phyloP scores from a whole-genome alignment of 2,113 vertebrate species.

The Bufo gargarizans region DNA sequence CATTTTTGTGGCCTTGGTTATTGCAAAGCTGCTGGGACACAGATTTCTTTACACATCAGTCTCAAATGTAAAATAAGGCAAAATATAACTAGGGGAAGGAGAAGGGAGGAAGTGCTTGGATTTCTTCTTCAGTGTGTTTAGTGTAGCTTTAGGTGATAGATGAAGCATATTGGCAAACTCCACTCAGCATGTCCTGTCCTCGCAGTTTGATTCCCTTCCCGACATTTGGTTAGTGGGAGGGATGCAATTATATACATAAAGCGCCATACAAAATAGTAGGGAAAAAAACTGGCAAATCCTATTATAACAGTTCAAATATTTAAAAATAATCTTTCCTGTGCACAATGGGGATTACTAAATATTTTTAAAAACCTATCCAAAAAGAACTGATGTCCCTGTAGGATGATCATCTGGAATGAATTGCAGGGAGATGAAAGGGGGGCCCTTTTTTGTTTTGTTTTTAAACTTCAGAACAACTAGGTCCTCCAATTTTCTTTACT shows the following conservation, averaged over 20 bases:
- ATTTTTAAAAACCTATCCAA: slow-evolving; percentile 14
- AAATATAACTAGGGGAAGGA: too few species aligned
- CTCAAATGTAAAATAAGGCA: too few species aligned
- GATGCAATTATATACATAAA: background rate
- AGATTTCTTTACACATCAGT: too few species aligned
- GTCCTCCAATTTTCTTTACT: slow-evolving; percentile 21
- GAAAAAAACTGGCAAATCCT: background rate
- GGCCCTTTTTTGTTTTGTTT: too few species aligned
- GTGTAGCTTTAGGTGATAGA: too few species aligned
- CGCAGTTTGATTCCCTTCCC: background rate
- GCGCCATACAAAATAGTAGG: background rate
- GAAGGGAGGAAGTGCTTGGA: too few species aligned
- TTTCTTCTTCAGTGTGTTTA: too few species aligned
- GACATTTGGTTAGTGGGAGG: background rate
- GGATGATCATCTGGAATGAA: background rate
- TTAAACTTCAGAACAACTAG: background rate
- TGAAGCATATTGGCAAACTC: too few species aligned
- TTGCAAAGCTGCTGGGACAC: too few species aligned
- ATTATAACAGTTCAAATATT: slow-evolving; percentile 15
- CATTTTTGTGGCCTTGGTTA: too few species aligned
- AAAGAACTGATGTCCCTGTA: slow-evolving; percentile 1
- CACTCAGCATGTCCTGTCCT: too few species aligned
- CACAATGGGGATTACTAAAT: background rate
- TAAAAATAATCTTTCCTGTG: background rate
- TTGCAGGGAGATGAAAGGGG: background rate